Percentiles rank a stretch among this genome's conserved stretches.
Evolutionary conservation across 2,888 invertebrate genomes (phyloP).

Genomic region (Serripes groenlandicus): DNA sequence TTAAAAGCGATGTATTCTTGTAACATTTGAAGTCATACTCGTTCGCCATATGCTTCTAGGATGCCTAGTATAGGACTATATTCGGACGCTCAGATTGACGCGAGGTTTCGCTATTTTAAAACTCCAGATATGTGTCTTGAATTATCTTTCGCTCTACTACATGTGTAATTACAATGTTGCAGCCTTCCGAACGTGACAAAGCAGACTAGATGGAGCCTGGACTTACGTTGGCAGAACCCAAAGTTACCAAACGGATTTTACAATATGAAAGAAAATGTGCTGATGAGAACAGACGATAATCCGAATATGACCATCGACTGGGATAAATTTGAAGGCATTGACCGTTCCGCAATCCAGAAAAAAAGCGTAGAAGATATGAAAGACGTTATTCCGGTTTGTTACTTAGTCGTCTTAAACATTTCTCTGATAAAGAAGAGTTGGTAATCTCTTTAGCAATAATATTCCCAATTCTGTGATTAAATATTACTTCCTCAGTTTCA

Average conservation of each 20-base stretch:
- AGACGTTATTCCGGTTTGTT: constrained; percentile 59
- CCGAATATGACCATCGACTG: constrained; percentile 79
- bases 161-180: no score
- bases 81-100: no score
- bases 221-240: constrained; percentile 83
- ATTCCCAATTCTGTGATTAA: no score
- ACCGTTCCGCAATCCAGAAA: constrained; percentile 54
- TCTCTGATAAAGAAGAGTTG: not conserved
- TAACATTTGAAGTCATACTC: no score
- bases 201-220: constrained; percentile 83
- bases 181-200: constrained; percentile 80
- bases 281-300: constrained; percentile 78
- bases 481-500: no score
- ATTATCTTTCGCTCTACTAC: no score
- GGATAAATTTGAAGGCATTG: constrained; percentile 69
- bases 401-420: not conserved
- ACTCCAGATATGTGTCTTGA: no score
- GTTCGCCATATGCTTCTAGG: no score
- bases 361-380: constrained; percentile 62
- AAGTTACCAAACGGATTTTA: constrained; percentile 80
- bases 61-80: no score
- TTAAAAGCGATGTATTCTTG: no score
- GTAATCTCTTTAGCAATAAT: no score
- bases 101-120: no score
- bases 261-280: constrained; percentile 77